Base-by-base conservation (phyloP, 2,888 invertebrate species). In the Calliscelio sp. region DNA sequence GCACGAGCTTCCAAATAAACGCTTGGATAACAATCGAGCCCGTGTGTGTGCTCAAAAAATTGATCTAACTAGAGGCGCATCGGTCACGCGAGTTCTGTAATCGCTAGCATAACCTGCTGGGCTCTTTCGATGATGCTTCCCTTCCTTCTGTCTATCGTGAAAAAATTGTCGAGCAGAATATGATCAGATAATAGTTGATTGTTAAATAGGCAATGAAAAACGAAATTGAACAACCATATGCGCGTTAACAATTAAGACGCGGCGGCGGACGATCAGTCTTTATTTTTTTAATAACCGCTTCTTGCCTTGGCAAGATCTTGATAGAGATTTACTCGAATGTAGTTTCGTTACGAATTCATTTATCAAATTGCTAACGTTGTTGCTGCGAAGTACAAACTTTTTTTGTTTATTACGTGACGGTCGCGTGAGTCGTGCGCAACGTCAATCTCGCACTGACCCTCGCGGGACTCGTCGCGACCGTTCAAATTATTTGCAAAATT, bases 241-340 rank as follows among this genome's bases (percentile, higher is more conserved):
- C 75, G 71, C 79, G 71, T 71, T 65, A 79, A 68, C 44, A 80
- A 70, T 75, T 53, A 63, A 75, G 71, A 83, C 83, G 78, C 66
- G 78, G 78, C 66, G 78, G 78, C 78, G 83, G 79, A 83, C 79
- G 75, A 84, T 84, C 84, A 84, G 84, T 84, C 79, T 84, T n/a
- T n/a, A n/a, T n/a, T n/a, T n/a, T 84, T 78, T 71, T 63, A 41
- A 63, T 68, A 83, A 83, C 79, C 59, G 74, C 73, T 75, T 84
- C 82, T 80, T 84, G 84, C 75, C 74, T 44, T 10, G n/a, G 84
- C 79, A 80, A 84, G 75, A 75, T 77, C 53, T 73, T 75, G 49
- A 55, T 61, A 80, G 80, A 84, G 75, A 80, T 80, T 80, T 66
- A 71, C 80, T 80, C 84, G 84, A 80, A 71, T 49, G 70, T 80